These are phyloP conservation scores for Oenanthe oenanthe DNA, from an alignment of 2,113 vertebrate genomes.

Conservation along the genomic window DNA sequence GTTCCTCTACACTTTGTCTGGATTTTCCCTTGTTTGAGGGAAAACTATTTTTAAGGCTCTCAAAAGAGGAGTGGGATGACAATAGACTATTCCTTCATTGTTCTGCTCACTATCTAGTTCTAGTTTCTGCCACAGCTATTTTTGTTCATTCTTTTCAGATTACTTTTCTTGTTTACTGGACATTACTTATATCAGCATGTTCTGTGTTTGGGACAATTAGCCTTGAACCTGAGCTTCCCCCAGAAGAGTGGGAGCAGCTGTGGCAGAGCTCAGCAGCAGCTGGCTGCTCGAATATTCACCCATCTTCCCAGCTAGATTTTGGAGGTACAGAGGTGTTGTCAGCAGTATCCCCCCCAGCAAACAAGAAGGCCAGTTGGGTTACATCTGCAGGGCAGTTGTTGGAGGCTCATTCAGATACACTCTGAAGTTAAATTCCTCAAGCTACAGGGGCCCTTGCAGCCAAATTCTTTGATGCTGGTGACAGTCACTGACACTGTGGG, in stretches of 20 bases:
- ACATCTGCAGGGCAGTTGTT: rapidly evolving
- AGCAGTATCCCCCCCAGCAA: background rate
- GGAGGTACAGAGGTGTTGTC: background rate
- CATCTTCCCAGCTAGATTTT: background rate
- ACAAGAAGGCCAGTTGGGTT: background rate
- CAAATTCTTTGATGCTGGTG: background rate
- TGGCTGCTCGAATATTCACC: background rate
- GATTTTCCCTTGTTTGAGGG: background rate
- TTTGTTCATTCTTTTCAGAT: background rate
- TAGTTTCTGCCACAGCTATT: background rate
- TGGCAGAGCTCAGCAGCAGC: background rate
- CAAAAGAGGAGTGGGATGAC: background rate
- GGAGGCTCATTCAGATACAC: background rate
- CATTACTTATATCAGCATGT: background rate
- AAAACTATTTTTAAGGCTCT: background rate
- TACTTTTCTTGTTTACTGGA: background rate
- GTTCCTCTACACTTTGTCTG: background rate
- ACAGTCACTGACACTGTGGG: background rate
- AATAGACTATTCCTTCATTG: background rate
- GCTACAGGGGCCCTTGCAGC: background rate
- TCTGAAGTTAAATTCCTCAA: background rate
- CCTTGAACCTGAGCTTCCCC: background rate
- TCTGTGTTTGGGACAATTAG: background rate
- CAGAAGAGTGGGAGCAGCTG: background rate
- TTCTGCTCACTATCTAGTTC: background rate